Evolutionary conservation across 2,888 invertebrate species (phyloP), one percentile per base, ranked within the genome.

Genomic region (Pseudolycoriella hygida): DNA sequence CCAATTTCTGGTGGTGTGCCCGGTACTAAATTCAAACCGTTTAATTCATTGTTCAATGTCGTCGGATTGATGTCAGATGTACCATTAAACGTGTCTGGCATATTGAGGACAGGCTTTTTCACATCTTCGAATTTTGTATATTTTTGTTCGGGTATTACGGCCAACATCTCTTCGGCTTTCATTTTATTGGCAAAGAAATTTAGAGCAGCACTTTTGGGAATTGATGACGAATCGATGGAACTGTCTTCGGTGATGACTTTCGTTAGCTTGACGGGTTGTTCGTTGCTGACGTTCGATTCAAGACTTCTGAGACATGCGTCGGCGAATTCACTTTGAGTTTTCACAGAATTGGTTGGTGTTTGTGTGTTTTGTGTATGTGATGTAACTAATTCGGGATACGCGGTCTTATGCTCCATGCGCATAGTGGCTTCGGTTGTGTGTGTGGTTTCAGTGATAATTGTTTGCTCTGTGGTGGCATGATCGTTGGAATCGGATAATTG

Each of bases 1-100:
- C 75, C 74, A 41, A 79, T 74, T 62, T 79, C 76, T 31, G 80
- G 78, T 10, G 80, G 79, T n/a, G 79, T 74, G 53, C 77, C 80
- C 1, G 78, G 79, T 45, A 71, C 67, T 2, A 80, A 57, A 55
- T 70, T 68, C n/a, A 40, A 40, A 18, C 19, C 34, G n/a, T 12
- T 20, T 5, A 40, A 12, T 17, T 40, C 19, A 19, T 17, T 12
- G n/a, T 40, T 18, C 20, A 40, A 40, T 40, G 18, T 40, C 14
- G n/a, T 30, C 17, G 39, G 17, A 25, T 25, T 25, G 10, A 17
- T 39, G 14, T 34, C 19, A 31, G 42, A 15, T 45, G 45, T 42
- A 15, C 37, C 32, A 3, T 44, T 46, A 1, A 45, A 20, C 19
- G 45, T 25, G 14, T 47, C 44, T 8, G 48, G 32, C 15, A 14